Base-by-base conservation (phyloP, 2,888 invertebrate species). In the Acleris literana region DNA sequence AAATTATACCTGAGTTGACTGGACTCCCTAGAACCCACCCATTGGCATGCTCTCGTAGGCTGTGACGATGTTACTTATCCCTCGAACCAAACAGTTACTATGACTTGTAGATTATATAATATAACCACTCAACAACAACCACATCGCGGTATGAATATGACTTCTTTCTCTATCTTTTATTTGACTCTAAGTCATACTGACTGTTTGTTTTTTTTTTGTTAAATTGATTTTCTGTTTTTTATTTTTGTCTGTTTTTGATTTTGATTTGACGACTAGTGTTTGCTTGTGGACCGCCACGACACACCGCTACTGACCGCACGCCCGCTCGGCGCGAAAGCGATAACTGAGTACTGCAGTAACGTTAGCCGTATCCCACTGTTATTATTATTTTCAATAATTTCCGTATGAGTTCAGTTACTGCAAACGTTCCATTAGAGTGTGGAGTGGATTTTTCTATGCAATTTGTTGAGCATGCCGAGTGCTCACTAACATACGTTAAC, bases 161-260 rank as follows among this genome's bases (percentile, higher is more conserved):
- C 88, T 90, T 86, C 85, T 88, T 70, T 86, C 82, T 90, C 82
- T 87, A 68, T 89, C 90, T 92, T 91, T 87, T 90, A 88, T 80
- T 87, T 92, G 85, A 82, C 84, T 87, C 83, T 87, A 60, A 92
- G 92, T 92, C 92, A 92, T 92, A 92, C 91, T 92, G 92, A 92
- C 92, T 92, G 92, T 92, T 92, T 92, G 92, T 83, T 90, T 92
- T 89, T 78, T 76, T 81, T 87, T 83, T 80, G 78, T 73, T 76
- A 76, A 70, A 76, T 76, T 77, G 73, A 78, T 77, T 77, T 74
- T 79, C 71, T 80, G 76, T 82, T 78, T 81, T 75, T 75, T 75
- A 74, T 77, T 78, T 78, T 74, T 73, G 76, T 79, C 75, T 77
- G 75, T 73, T 80, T 77, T 74, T 80, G 74, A 81, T 77, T 81